Evolutionary conservation across 2,888 invertebrate genomes (phyloP).

Genomic region (Minunthozetes semirufus): DNA sequence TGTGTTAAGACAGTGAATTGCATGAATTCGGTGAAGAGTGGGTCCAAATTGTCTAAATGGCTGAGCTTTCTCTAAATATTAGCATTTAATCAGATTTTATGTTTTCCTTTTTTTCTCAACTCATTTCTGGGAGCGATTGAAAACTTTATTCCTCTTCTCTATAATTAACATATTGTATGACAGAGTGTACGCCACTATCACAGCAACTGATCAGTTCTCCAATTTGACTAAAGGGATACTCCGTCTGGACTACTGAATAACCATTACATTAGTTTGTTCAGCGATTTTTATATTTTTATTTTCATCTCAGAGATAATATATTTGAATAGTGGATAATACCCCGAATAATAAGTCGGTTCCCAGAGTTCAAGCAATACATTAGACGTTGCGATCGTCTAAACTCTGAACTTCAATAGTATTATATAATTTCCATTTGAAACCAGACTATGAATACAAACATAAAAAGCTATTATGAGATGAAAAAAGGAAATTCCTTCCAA

Average conservation of each 20-base stretch:
- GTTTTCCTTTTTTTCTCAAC: neutral
- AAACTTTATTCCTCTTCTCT: neutral
- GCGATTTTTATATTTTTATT: neutral
- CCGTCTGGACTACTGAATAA: slow-evolving; percentile 6
- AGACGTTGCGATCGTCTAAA: neutral
- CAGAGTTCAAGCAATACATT: neutral
- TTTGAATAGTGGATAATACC: neutral
- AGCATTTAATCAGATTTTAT: neutral
- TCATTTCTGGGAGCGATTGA: neutral
- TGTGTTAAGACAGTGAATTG: neutral
- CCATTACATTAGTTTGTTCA: neutral
- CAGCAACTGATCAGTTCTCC: neutral
- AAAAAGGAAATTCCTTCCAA: neutral
- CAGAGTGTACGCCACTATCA: slow-evolving; percentile 14
- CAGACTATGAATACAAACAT: neutral
- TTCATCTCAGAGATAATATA: neutral
- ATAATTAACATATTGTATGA: neutral
- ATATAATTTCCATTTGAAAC: neutral
- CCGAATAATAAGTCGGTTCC: no score
- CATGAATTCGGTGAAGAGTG: neutral
- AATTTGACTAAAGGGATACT: neutral
- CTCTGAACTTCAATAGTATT: neutral
- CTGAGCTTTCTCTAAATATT: neutral
- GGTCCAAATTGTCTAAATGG: neutral
- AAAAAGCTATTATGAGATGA: slow-evolving; percentile 7